Evolutionary conservation across 2,888 invertebrate species (phyloP).

Genomic region (Lasioglossum villosulum): DNA sequence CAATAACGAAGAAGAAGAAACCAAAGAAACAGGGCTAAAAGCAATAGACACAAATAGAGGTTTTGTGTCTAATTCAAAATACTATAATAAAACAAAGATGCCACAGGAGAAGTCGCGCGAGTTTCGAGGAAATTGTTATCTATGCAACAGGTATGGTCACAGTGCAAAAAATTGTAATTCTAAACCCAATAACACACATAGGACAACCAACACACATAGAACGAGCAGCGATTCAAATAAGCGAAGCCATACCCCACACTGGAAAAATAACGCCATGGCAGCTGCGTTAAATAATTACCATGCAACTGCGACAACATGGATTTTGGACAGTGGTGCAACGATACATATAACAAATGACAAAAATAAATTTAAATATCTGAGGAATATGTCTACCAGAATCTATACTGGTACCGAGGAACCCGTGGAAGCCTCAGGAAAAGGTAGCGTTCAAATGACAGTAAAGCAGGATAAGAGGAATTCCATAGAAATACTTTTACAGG

Average conservation of each 20-base stretch:
- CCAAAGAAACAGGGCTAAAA: not conserved
- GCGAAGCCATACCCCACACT: too few relatives aligned
- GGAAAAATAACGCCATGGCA: constrained; percentile 3
- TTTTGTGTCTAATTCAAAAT: not conserved
- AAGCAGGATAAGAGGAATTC: too few relatives aligned
- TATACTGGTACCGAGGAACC: too few relatives aligned
- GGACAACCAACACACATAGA: not conserved
- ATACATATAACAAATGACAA: constrained; percentile 11
- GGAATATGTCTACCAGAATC: too few relatives aligned
- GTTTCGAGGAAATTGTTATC: not conserved
- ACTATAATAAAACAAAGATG: not conserved
- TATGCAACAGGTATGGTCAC: constrained; percentile 16
- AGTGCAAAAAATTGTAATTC: constrained; percentile 1
- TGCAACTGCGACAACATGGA: not conserved
- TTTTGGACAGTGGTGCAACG: constrained; percentile 5
- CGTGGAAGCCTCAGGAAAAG: too few relatives aligned
- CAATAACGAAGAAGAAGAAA: not conserved
- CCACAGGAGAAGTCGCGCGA: not conserved
- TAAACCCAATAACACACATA: not conserved
- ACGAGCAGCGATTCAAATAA: too few relatives aligned
- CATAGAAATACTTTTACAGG: too few relatives aligned
- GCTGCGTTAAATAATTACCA: not conserved
- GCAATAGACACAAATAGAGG: too few relatives aligned
- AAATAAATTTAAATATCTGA: not conserved
- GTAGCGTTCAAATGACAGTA: too few relatives aligned